phyloP scores from a whole-genome alignment of 2,888 invertebrate genomes.

The Smittia aterrima region DNA sequence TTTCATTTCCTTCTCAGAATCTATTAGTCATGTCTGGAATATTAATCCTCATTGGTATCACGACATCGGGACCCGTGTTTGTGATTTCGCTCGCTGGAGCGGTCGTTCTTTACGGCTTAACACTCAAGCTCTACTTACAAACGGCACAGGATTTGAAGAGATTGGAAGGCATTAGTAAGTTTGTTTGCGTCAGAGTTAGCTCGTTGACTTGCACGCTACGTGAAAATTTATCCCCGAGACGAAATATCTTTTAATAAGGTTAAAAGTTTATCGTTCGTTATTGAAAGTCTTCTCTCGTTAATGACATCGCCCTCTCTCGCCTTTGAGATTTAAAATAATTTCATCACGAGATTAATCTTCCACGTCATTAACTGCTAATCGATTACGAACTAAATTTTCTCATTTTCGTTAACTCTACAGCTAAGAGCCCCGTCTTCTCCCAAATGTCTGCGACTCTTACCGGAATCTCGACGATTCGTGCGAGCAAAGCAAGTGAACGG shows the following conservation, averaged over 20 bases:
- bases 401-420: neutral
- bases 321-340: no score
- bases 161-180: constrained; percentile 67
- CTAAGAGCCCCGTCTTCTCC: constrained; percentile 82
- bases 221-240: neutral
- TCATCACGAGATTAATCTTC: neutral
- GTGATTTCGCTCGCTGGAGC: constrained; percentile 66
- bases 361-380: neutral
- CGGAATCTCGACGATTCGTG: constrained; percentile 84
- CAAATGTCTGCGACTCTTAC: constrained; percentile 83
- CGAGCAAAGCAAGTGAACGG: constrained; percentile 68
- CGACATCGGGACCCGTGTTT: constrained; percentile 68
- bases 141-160: constrained; percentile 74
- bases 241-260: no score
- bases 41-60: constrained; percentile 66
- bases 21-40: constrained; percentile 74
- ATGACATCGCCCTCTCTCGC: no score
- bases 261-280: no score
- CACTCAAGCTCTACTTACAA: constrained; percentile 67
- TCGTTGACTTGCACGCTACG: neutral
- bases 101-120: constrained; percentile 60
- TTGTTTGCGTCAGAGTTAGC: neutral
- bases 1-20: constrained; percentile 53
- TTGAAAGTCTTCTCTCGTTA: no score
- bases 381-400: neutral